These are phyloP conservation scores for Drosophila parabipectinata DNA, from an alignment of 1,140 invertebrate species.

Conservation along the genomic window DNA sequence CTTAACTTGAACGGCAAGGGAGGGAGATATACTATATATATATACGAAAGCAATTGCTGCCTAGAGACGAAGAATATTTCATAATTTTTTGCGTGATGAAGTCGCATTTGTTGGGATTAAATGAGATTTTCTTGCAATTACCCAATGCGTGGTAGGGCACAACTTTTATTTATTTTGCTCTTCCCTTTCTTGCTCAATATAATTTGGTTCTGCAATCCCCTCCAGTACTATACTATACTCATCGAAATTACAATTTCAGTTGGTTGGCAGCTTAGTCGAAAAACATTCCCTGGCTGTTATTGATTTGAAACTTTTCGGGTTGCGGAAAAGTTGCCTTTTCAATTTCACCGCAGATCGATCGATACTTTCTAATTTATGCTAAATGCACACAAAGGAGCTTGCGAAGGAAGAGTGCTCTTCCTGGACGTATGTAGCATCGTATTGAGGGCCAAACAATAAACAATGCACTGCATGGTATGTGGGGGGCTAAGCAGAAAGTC, in stretches of 20 bases:
- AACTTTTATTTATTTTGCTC: slow-evolving; percentile 52
- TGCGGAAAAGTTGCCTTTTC: slow-evolving; percentile 41
- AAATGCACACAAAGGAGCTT: slow-evolving; percentile 46
- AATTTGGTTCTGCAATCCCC: slow-evolving; percentile 24
- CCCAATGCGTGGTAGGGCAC: slow-evolving; percentile 42
- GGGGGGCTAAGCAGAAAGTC: slow-evolving; percentile 19
- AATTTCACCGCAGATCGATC: slow-evolving; percentile 54
- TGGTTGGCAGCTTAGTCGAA: slow-evolving; percentile 41
- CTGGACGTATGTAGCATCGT: slow-evolving; percentile 15
- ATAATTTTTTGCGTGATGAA: slow-evolving; percentile 83
- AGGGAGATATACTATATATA: slow-evolving; percentile 17
- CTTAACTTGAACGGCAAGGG: slow-evolving; percentile 25
- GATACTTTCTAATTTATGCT: slow-evolving; percentile 72
- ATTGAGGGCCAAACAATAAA: slow-evolving; percentile 42
- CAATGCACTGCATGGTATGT: slow-evolving; percentile 41
- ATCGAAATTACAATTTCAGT: slow-evolving; percentile 51
- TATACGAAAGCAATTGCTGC: slow-evolving; percentile 63
- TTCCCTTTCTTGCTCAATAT: slow-evolving; percentile 12
- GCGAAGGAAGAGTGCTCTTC: slow-evolving; percentile 30
- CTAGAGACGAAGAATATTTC: slow-evolving; percentile 66
- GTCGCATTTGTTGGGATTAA: slow-evolving; percentile 80
- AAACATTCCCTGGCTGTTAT: slow-evolving; percentile 28
- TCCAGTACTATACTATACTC: slow-evolving; percentile 20
- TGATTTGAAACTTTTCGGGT: slow-evolving; percentile 34
- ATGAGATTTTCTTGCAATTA: slow-evolving; percentile 82